Conservation (phyloP, 23 tunicate genomes). For the Clavelina lepadiformis region DNA sequence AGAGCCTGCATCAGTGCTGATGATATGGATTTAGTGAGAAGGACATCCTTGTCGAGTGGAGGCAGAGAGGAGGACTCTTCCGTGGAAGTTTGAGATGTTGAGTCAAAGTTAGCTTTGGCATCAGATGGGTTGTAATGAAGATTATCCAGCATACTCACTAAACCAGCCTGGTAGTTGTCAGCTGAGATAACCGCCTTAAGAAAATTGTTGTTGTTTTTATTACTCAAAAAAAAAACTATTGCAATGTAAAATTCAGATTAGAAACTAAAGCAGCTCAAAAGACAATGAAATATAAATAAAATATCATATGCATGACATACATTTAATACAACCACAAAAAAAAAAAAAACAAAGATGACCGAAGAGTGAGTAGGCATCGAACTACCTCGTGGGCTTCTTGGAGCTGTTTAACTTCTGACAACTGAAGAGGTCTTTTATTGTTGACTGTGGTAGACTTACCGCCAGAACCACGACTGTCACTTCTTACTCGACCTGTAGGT, state of each 20-base stretch:
- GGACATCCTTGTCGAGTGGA: slow-evolving; percentile 59
- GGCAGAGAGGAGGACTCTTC: background rate
- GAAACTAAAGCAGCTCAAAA: no score
- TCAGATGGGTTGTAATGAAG: slow-evolving; percentile 10
- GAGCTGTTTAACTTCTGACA: slow-evolving; percentile 40
- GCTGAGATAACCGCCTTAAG: slow-evolving; percentile 61
- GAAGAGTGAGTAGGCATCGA: no score
- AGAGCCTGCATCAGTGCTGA: slow-evolving; percentile 49
- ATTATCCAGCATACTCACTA: slow-evolving; percentile 56
- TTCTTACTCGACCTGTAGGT: slow-evolving; percentile 10
- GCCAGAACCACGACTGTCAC: slow-evolving; percentile 5
- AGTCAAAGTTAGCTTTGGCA: background rate
- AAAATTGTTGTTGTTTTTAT: no score
- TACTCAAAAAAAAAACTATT: background rate
- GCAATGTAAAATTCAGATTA: background rate
- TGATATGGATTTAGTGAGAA: slow-evolving; percentile 72
- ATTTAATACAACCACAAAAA: no score
- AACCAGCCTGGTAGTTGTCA: slow-evolving; percentile 84
- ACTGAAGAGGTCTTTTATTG: slow-evolving; percentile 20
- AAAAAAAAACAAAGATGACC: no score
- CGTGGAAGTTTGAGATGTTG: background rate
- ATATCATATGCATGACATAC: no score
- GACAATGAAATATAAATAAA: no score
- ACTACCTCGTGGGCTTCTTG: slow-evolving; percentile 65
- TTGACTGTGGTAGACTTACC: background rate